Percentiles rank a stretch among this genome's conserved stretches.
phyloP scores from a whole-genome alignment of 35 echinoderm and acorn worm species.

The Strongylocentrotus purpuratus region DNA sequence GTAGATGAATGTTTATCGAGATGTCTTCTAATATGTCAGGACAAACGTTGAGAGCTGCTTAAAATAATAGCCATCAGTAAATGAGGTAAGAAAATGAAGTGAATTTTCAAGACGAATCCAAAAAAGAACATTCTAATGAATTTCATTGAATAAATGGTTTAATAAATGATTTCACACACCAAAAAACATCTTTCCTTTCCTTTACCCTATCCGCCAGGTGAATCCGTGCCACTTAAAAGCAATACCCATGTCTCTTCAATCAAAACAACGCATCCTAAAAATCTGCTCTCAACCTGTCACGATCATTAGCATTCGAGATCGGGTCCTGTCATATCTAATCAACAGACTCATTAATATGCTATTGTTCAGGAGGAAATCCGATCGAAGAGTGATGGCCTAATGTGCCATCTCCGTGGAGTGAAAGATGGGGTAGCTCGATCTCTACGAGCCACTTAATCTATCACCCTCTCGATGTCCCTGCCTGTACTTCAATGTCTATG shows the following conservation, averaged over 20 bases:
- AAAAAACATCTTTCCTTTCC: not conserved
- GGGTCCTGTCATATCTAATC: not conserved
- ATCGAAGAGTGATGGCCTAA: slow-evolving; percentile 9
- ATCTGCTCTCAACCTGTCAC: not conserved
- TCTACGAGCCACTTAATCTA: not conserved
- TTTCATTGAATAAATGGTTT: no score
- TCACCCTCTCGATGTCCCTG: not conserved
- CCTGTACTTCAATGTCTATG: no score
- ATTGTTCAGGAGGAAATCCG: not conserved
- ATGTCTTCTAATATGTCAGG: no score
- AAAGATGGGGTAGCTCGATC: not conserved
- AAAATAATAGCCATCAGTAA: no score
- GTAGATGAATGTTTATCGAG: no score
- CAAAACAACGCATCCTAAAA: not conserved
- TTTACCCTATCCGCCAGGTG: not conserved
- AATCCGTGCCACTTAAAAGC: not conserved
- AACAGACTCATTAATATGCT: not conserved
- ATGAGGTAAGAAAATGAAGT: no score
- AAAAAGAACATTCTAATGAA: no score
- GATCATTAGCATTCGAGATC: not conserved
- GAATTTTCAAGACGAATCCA: no score
- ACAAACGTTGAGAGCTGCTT: no score
- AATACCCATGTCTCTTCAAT: not conserved
- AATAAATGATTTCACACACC: no score
- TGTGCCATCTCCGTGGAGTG: not conserved